Percentiles rank a stretch among this genome's conserved stretches.
Conservation (phyloP, 2,888 invertebrate species). For the Metallyticus violacea region DNA sequence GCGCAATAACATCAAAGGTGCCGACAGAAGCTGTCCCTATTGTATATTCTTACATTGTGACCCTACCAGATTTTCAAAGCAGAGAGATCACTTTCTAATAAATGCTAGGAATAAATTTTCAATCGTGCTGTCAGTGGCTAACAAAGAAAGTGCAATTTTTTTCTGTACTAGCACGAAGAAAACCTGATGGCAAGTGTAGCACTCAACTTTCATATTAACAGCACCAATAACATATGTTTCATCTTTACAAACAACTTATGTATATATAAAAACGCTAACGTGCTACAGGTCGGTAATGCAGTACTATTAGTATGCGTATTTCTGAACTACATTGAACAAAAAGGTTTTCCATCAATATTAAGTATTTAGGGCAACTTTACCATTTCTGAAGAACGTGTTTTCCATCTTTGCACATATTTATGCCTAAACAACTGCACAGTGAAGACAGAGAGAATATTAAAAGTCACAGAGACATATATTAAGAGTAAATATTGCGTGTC, state of each 20-base stretch:
- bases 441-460: background rate
- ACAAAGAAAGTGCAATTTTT: no score
- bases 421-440: no score
- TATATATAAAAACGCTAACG: background rate
- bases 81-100: background rate
- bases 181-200: background rate
- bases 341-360: no score
- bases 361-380: no score
- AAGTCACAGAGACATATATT: background rate
- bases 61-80: no score
- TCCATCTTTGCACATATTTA: background rate
- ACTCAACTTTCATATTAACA: background rate
- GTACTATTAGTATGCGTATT: background rate
- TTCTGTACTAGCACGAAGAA: no score
- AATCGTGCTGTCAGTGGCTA: background rate
- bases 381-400: no score
- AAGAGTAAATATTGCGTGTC: background rate
- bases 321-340: background rate
- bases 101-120: background rate
- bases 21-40: no score
- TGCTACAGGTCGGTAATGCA: background rate
- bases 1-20: no score
- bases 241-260: background rate
- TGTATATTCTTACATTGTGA: no score
- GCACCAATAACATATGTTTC: background rate